Percentiles rank a stretch among this genome's conserved stretches.
These are phyloP conservation scores for Fringilla coelebs DNA, from an alignment of 2,797 vertebrate genomes.

Conservation along the genomic window DNA sequence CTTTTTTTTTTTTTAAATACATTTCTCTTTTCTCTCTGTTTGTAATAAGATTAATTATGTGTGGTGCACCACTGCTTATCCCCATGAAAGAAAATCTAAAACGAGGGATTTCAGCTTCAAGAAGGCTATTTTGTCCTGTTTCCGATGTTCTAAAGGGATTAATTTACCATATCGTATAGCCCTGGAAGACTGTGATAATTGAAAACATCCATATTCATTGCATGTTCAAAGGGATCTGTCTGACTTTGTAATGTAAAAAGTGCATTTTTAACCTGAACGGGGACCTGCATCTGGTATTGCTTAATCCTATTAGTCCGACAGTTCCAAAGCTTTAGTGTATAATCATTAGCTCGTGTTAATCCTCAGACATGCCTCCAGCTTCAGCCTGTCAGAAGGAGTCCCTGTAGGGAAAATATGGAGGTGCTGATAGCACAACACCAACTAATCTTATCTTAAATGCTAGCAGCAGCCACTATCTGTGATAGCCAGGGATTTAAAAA, in stretches of 20 bases:
- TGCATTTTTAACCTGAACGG: conserved; percentile 89
- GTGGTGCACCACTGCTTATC: conserved; percentile 83
- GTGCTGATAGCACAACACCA: conserved; percentile 83
- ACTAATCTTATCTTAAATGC: conserved; percentile 89
- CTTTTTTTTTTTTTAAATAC: not conserved
- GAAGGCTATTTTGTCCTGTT: conserved; percentile 87
- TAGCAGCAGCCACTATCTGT: conserved; percentile 84
- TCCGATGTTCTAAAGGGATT: conserved; percentile 89
- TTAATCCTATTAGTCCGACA: conserved; percentile 90
- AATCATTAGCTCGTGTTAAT: conserved; percentile 89
- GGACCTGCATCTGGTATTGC: conserved; percentile 87
- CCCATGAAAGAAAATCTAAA: conserved; percentile 86
- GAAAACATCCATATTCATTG: conserved; percentile 92
- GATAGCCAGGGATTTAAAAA: conserved; percentile 86
- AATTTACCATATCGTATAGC: conserved; percentile 88
- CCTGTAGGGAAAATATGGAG: conserved; percentile 88
- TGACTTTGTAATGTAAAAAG: conserved; percentile 92
- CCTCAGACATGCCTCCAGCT: conserved; percentile 85
- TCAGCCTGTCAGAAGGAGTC: conserved; percentile 86
- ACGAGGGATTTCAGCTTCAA: conserved; percentile 84
- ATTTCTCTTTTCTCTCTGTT: conserved; percentile 74
- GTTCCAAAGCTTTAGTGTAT: conserved; percentile 90
- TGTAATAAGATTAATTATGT: conserved; percentile 87
- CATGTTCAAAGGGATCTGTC: conserved; percentile 89
- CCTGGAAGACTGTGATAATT: conserved; percentile 90